Evolutionary conservation across 1,140 invertebrate genomes (phyloP), one percentile per base, ranked within the genome.

Genomic region (Orchestia grillus): DNA sequence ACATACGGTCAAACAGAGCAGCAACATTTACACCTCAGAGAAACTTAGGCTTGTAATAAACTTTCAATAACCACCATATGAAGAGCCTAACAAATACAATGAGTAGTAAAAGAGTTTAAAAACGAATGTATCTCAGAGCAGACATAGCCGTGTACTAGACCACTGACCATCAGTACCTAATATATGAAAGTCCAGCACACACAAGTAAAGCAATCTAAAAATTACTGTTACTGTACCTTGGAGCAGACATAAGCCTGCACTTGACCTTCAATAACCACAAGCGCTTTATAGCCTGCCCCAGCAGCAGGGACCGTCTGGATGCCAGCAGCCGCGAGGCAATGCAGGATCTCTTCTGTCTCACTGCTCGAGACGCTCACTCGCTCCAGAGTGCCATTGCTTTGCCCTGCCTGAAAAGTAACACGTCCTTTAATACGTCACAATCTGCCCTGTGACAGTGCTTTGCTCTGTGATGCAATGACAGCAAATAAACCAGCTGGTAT

Each of bases 201-300:
- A 90, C 88, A 77, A 15, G 36, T 19, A 77, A 28, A 15, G 1
- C 62, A 77, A 23, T 28, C 1, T 42, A 44, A 90, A 41, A 8
- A 15, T 28, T 42, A 40, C 44, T 8, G 41, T 28, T 42, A 40
- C 44, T 8, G 41, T 94, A 94, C 92, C 92, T 94, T 94, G 44
- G 92, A 94, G 92, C 92, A 94, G 44, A 94, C 92, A 94, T 94
- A 94, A 44, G 92, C 92, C 36, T 94, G 92, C 92, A 94, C 92
- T 47, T 94, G 43, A 11, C 19, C 36, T 11, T 94, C 44, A 44
- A 94, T 94, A n/a, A 94, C 92, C 6, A 94, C 40, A 40, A 94
- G 92, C 3, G 92, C 43, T 40, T 94, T 94, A n/a, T 94, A 94
- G 36, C 92, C 92, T 41, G 92, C 92, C 19, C 92, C 92, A 44